Base-by-base conservation (phyloP, 2,888 invertebrate genomes). In the Tetropium fuscum region DNA sequence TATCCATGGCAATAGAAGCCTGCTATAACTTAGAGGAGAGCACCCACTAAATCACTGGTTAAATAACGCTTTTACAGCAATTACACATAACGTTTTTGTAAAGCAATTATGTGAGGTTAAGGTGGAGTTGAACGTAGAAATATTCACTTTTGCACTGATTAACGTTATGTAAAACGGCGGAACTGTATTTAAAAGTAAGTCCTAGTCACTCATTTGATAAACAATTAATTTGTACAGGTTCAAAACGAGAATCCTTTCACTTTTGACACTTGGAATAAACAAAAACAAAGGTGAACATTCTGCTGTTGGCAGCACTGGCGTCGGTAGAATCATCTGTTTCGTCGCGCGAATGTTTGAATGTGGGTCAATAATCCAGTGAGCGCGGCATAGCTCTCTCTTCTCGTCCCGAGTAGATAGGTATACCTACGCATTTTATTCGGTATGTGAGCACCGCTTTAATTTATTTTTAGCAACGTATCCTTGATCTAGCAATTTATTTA, bases 101-200 rank as follows among this genome's bases (percentile, higher is more conserved):
- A 13, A 6, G 58, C 43, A 56, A 58, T 32, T 57, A 64, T 64
- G 70, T 68, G 57, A 68, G 70, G 70, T 70, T 70, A 70, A 53
- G 27, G 10, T 10, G 27, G 7, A 19, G 27, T 53, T 44, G 11
- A 25, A 41, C 36, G 58, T n/a, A n/a, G 16, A 27, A 41, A 18
- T 38, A 43, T 53, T 49, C 55, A 13, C 25, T 49, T 20, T 34
- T 51, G 16, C 57, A 48, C 53, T 4, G 10, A 51, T 36, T 56
- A 57, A 57, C 58, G 41, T 15, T 1, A 8, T 7, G 8, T 8
- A n/a, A 10, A 22, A 20, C 34, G 11, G 7, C 15, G 13, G 34
- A 25, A 20, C 11, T 30, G 16, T 27, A 47, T 45, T 58, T 45
- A 13, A 11, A 15, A 25, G 16, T 32, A 15, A 32, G 20, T 34